Base-by-base conservation (phyloP, 2,113 vertebrate species). In the Bubalus kerabau region DNA sequence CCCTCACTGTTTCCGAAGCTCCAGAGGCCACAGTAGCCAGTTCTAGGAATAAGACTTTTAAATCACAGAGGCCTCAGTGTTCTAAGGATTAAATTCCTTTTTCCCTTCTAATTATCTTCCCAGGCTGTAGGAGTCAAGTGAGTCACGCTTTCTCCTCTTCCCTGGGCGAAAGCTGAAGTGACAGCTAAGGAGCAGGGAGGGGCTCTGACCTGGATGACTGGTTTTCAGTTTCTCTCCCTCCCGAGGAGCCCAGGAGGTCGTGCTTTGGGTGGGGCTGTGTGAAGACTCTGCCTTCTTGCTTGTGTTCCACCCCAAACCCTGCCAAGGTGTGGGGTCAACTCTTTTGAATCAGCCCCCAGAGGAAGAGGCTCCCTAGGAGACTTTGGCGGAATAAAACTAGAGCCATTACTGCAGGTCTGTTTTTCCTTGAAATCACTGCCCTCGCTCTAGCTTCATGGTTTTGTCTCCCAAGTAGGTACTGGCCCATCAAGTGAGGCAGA, bases 81-180 rank as follows among this genome's bases (percentile, higher is more conserved):
- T 93, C 50, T 92, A 43, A 91, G 71, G 97, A 91, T 95, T 97
- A 97, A 57, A 94, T 95, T 94, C 96, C 50, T 92, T 97, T 97
- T 93, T 84, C 82, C 93, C 62, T 95, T 97, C 52, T 97, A 97
- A 97, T 97, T 97, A 95, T 97, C 96, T 92, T 97, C 95, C 86
- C 40, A 96, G 94, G 93, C 87, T 88, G 94, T 93, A 87, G 97
- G 95, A 92, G 97, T 94, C 91, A 54, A 97, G 52, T 97, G 98
- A 97, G 93, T 98, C 98, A 97, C 96, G 94, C 95, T 91, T 96
- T 97, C 92, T 95, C 80, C 48, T 86, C 89, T 94, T 97, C 91
- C 80, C 60, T 84, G 87, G 96, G 93, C 28, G 64, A 96, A 97
- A 97, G 96, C 90, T n/a, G 87, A 95, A 97, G 87, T 30, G 60